Percentiles rank a stretch among this genome's conserved stretches.
phyloP scores from a whole-genome alignment of 37 sponge, comb jelly and placozoan species.

The Petrosia ficiformis region DNA sequence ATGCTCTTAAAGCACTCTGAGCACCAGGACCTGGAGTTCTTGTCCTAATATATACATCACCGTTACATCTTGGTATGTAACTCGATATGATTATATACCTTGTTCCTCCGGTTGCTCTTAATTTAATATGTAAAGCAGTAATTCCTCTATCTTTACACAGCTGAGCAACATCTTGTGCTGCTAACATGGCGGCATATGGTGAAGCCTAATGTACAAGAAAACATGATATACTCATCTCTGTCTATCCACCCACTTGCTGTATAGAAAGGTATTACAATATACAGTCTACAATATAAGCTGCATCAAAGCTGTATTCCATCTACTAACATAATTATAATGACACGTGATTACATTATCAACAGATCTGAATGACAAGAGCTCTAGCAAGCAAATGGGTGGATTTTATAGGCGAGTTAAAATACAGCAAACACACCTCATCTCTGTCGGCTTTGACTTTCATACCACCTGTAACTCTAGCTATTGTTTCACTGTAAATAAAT shows the following conservation, averaged over 20 bases:
- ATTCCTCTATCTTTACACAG: conserved; percentile 94
- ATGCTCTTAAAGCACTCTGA: conserved; percentile 95
- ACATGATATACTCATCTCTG: conserved; percentile 1
- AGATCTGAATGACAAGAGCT: too few relatives aligned
- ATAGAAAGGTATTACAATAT: too few relatives aligned
- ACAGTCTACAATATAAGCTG: too few relatives aligned
- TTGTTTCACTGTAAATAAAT: conserved; percentile 75
- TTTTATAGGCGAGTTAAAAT: too few relatives aligned
- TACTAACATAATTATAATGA: background rate
- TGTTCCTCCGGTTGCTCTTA: conserved; percentile 96
- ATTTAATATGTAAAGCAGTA: conserved; percentile 97
- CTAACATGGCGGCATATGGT: conserved; percentile 99
- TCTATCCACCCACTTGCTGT: too few relatives aligned
- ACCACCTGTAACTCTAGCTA: conserved; percentile 97
- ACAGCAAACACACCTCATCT: conserved; percentile 73
- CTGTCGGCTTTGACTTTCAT: conserved; percentile 99
- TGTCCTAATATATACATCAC: conserved; percentile 51
- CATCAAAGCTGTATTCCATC: too few relatives aligned
- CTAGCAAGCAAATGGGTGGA: too few relatives aligned
- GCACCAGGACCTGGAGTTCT: conserved; percentile 99
- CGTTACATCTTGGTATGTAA: background rate
- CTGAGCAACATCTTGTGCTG: conserved; percentile 99
- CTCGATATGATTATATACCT: conserved; percentile 43
- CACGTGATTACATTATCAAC: too few relatives aligned
- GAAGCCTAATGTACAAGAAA: conserved; percentile 58